Evolutionary conservation across 1,140 invertebrate species (phyloP).

Genomic region (Micrasema longulum): DNA sequence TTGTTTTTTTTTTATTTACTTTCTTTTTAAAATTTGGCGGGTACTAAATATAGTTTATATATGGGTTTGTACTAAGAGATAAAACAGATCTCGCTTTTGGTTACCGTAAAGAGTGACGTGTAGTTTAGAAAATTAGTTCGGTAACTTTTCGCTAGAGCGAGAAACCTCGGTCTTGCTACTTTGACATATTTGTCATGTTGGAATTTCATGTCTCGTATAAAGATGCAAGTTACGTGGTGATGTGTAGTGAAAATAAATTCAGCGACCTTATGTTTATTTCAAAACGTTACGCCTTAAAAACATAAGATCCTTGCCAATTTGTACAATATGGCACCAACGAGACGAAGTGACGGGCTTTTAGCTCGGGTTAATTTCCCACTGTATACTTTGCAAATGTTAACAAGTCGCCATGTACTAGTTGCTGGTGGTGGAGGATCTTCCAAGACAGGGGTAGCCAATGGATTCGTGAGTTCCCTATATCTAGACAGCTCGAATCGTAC

Average conservation of each 20-base stretch:
- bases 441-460: conserved; percentile 95
- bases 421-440: conserved; percentile 95
- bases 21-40: too few relatives aligned
- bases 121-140: conserved; percentile 42
- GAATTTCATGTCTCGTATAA: conserved; percentile 42
- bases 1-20: too few relatives aligned
- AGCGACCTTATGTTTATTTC: conserved; percentile 36
- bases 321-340: conserved; percentile 43
- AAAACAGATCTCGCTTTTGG: conserved; percentile 31
- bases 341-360: conserved; percentile 73
- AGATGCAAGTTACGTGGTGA: conserved; percentile 46
- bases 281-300: conserved; percentile 29
- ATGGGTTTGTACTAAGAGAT: too few relatives aligned
- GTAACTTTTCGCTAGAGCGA: conserved; percentile 38
- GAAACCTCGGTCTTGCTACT: conserved; percentile 23
- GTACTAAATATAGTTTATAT: too few relatives aligned
- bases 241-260: conserved; percentile 41
- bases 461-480: conserved; percentile 79
- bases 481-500: too few relatives aligned
- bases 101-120: conserved; percentile 47
- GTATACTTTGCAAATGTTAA: conserved; percentile 90
- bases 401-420: conserved; percentile 92
- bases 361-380: conserved; percentile 92
- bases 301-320: conserved; percentile 33
- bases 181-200: conserved; percentile 55